Conservation (phyloP, 1,140 invertebrate genomes). For the Drosophila lowei region DNA sequence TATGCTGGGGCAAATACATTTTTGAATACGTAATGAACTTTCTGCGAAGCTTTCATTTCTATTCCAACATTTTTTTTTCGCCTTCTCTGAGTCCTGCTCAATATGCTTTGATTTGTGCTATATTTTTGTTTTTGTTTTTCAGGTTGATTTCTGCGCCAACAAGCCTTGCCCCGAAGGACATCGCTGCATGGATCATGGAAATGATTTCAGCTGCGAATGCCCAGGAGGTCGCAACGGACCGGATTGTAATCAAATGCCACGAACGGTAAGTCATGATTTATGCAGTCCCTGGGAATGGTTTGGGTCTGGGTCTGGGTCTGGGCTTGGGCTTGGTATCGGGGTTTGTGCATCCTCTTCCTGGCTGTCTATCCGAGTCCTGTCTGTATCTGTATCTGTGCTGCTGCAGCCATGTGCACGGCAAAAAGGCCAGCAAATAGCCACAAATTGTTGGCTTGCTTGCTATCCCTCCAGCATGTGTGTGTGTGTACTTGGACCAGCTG, state of each 20-base stretch:
- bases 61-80: conserved; percentile 13
- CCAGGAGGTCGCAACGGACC: conserved; percentile 87
- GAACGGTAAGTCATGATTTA: conserved; percentile 84
- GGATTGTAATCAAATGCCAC: conserved; percentile 85
- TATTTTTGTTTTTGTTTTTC: conserved; percentile 36
- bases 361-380: not conserved
- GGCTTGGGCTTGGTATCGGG: not conserved
- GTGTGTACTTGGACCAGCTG: conserved; percentile 11
- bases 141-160: conserved; percentile 89
- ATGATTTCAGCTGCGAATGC: conserved; percentile 89
- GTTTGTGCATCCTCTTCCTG: not conserved
- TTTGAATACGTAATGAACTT: conserved; percentile 76
- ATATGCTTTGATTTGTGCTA: conserved; percentile 61
- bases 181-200: conserved; percentile 88
- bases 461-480: too few relatives aligned
- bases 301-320: not conserved
- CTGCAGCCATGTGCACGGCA: conserved; percentile 38
- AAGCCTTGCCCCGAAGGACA: conserved; percentile 87
- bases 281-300: conserved; percentile 49
- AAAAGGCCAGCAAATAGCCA: conserved; percentile 58
- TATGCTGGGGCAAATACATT: conserved; percentile 52
- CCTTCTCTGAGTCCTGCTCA: conserved; percentile 40
- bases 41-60: conserved; percentile 9
- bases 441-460: conserved; percentile 55
- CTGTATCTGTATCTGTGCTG: conserved; percentile 10